Conservation (phyloP, 2,113 vertebrate species). For the Melanotaenia duboulayi region DNA sequence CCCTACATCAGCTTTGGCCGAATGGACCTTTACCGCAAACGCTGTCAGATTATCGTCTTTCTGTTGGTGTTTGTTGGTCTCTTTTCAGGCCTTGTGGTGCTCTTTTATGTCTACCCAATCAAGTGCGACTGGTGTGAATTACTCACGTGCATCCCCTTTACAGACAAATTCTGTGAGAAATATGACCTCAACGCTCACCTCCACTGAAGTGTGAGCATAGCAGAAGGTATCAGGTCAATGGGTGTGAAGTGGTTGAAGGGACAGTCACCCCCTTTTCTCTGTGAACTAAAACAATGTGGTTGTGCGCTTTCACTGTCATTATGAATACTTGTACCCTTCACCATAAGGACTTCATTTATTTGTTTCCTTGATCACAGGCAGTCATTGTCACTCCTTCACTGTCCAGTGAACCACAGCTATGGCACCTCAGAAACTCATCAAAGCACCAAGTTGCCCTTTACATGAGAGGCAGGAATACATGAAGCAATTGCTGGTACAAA, state of each 20-base stretch:
- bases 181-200: constrained; percentile 98
- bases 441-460: constrained; percentile 58
- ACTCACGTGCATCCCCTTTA: constrained; percentile 98
- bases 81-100: constrained; percentile 93
- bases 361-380: constrained; percentile 54
- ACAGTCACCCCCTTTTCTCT: constrained; percentile 29
- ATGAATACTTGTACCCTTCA: constrained; percentile 63
- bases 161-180: constrained; percentile 99
- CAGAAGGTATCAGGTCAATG: constrained; percentile 48
- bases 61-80: constrained; percentile 94
- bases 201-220: constrained; percentile 82
- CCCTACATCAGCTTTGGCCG: constrained; percentile 98
- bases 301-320: constrained; percentile 74
- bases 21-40: constrained; percentile 96
- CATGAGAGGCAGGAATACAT: constrained; percentile 42
- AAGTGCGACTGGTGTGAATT: constrained; percentile 97
- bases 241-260: constrained; percentile 24
- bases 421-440: constrained; percentile 61
- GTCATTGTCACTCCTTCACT: constrained; percentile 60
- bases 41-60: constrained; percentile 96
- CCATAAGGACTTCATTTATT: constrained; percentile 61
- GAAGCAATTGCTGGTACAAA: constrained; percentile 71
- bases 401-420: constrained; percentile 70
- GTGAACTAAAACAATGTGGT: constrained; percentile 73
- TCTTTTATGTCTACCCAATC: constrained; percentile 96